These are phyloP conservation scores for Salvator merianae DNA, from an alignment of 2,113 vertebrate genomes.

Conservation along the genomic window DNA sequence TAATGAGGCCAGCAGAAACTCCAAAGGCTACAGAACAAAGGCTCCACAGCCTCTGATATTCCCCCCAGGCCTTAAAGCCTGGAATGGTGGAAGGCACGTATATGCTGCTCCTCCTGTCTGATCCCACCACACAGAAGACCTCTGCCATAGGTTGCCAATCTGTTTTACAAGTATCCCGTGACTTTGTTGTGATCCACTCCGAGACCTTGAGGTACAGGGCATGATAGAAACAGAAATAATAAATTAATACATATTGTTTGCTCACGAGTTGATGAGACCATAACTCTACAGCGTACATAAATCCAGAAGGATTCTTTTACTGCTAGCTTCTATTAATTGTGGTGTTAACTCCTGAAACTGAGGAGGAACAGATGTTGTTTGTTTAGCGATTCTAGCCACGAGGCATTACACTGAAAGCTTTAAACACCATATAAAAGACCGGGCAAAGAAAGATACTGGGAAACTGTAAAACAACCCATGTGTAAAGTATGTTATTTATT, in stretches of 20 bases:
- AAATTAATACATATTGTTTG: neutral
- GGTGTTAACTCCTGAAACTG: slow-evolving; percentile 5
- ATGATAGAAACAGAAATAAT: no score
- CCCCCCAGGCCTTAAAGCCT: no score
- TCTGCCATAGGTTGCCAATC: no score
- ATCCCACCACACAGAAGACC: no score
- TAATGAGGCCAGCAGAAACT: no score
- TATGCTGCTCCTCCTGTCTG: no score
- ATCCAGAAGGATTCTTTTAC: neutral
- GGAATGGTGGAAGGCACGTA: no score
- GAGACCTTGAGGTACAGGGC: no score
- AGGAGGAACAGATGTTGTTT: slow-evolving; percentile 11
- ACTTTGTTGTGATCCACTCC: no score
- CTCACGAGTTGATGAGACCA: neutral
- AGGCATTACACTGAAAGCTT: neutral
- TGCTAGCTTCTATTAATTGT: neutral
- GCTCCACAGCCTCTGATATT: no score
- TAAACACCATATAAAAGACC: neutral
- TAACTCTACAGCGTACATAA: neutral
- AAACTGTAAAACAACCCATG: neutral
- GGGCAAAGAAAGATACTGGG: neutral
- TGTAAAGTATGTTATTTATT: slow-evolving; percentile 36
- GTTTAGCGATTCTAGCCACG: neutral
- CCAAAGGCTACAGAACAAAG: no score
- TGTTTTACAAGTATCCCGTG: no score